Base-by-base conservation (phyloP, 2,113 vertebrate species). In the Columbina picui region DNA sequence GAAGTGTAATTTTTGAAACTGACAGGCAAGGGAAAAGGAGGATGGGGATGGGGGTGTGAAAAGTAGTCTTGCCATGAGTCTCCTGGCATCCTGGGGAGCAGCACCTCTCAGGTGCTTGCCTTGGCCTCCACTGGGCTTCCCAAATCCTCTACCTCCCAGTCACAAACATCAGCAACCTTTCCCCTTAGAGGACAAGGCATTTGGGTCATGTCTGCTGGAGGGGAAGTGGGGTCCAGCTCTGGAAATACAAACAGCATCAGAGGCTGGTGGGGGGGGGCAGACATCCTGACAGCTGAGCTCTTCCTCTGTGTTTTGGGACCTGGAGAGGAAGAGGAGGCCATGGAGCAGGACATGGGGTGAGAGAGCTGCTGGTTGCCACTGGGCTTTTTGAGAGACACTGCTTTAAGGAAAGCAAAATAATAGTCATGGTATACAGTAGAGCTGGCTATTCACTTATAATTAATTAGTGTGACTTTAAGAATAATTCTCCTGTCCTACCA, bases 81-180 rank as follows among this genome's bases (percentile, higher is more conserved):
- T 56, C 23, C 5, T 1, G 14, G 16, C 38, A n/a, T n/a, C 30
- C 26, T 36, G 20, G 11, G 19, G 19, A 61, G 39, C 50, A 70
- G 4, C 36, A 84, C 6, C 25, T 74, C 39, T 74, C 41, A 9
- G 20, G 2, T 53, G 2, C 11, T 47, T 84, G 41, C 19, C 45
- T 74, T 91, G 45, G 17, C 27, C 57, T 25, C 20, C 32, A 19
- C 16, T 11, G 5, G 19, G 7, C 2, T 75, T 21, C 47, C 32
- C 14, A 71, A 32, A 69, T 9, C 8, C 10, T 71, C 47, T 69
- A 19, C 6, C 1, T 5, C 12, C 19, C 7, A 36, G 0, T 50
- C 14, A 29, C 80, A 76, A 22, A 29, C 2, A 45, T 12, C 19
- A 73, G 19, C 18, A 63, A 55, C 8, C 5, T 19, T 23, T 12